phyloP scores from a whole-genome alignment of 2,888 invertebrate species.

The Azorinus chamasolen region DNA sequence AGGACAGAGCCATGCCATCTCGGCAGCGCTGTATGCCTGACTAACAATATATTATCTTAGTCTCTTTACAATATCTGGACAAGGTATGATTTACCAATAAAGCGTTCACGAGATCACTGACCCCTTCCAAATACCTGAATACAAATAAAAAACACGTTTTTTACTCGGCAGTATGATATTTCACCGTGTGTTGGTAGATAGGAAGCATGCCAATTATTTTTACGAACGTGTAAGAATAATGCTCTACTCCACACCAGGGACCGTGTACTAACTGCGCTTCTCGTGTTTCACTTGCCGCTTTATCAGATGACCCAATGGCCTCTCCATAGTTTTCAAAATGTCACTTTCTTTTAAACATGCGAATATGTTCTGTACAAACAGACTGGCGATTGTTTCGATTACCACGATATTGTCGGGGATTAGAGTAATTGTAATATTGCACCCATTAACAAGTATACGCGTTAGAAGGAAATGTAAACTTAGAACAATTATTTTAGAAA shows the following conservation, averaged over 20 bases:
- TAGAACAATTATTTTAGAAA: too few relatives aligned
- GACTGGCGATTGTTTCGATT: constrained; percentile 4
- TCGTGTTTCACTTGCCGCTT: constrained; percentile 17
- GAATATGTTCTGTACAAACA: constrained; percentile 6
- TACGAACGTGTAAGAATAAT: not conserved
- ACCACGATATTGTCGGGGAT: not conserved
- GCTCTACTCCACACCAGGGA: not conserved
- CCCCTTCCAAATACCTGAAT: constrained; percentile 13
- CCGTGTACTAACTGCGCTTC: constrained; percentile 5
- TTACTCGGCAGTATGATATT: constrained; percentile 17
- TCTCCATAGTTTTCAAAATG: constrained; percentile 42
- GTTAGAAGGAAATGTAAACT: not conserved
- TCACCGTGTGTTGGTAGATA: constrained; percentile 21
- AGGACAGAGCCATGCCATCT: constrained; percentile 4
- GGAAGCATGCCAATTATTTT: constrained; percentile 32
- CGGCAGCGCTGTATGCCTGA: not conserved
- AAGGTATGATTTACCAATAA: constrained; percentile 11
- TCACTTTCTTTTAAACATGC: constrained; percentile 47
- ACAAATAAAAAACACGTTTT: not conserved
- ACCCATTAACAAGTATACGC: constrained; percentile 11
- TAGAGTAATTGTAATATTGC: not conserved
- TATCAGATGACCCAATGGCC: constrained; percentile 44
- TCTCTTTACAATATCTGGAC: not conserved
- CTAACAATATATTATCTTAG: constrained; percentile 1
- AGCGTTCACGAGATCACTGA: constrained; percentile 8